phyloP scores from a whole-genome alignment of 2,888 invertebrate species.

The Caenorhabditis virilis region DNA sequence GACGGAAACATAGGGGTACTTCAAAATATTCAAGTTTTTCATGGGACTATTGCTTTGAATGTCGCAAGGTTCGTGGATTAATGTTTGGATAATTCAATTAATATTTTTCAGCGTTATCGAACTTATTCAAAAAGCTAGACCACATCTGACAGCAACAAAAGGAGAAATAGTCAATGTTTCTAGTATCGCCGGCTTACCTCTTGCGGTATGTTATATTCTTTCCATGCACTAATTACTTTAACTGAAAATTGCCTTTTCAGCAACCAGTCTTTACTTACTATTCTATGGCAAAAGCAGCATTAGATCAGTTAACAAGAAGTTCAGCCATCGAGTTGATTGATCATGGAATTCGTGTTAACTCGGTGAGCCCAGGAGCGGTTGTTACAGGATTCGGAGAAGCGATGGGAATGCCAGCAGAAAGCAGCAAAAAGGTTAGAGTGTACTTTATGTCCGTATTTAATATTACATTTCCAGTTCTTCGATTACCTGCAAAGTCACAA shows the following conservation, averaged over 20 bases:
- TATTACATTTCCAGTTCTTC: too few relatives aligned
- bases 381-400: slow-evolving; percentile 17
- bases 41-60: slow-evolving; percentile 14
- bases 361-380: slow-evolving; percentile 18
- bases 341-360: slow-evolving; percentile 25
- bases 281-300: slow-evolving; percentile 23
- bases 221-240: slow-evolving; percentile 6
- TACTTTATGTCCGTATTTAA: neutral
- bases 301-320: slow-evolving; percentile 25
- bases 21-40: slow-evolving; percentile 5
- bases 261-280: slow-evolving; percentile 5
- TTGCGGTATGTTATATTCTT: slow-evolving; percentile 6
- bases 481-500: slow-evolving; percentile 1
- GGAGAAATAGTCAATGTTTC: slow-evolving; percentile 33
- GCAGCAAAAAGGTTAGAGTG: neutral
- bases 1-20: slow-evolving; percentile 2
- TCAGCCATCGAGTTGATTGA: slow-evolving; percentile 16
- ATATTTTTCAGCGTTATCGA: slow-evolving; percentile 13
- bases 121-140: slow-evolving; percentile 19
- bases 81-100: neutral
- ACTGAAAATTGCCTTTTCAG: neutral
- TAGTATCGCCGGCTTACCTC: slow-evolving; percentile 15
- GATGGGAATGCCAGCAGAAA: slow-evolving; percentile 9
- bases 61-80: slow-evolving; percentile 3
- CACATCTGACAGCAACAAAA: slow-evolving; percentile 9